Percentiles rank a stretch among this genome's conserved stretches.
Evolutionary conservation across 2,888 invertebrate genomes (phyloP).

Genomic region (Falcaria lacertinaria): DNA sequence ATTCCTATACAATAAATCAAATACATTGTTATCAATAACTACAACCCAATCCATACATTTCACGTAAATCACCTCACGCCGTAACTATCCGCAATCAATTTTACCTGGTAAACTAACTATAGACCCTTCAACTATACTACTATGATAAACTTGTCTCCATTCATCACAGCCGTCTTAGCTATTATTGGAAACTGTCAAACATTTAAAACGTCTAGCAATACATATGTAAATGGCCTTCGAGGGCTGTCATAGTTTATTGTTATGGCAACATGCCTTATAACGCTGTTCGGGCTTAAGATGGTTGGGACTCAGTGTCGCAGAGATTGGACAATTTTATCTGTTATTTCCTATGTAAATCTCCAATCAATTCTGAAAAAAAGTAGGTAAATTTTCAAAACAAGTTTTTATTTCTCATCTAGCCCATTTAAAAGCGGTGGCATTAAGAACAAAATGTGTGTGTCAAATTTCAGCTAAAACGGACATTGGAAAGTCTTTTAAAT

Average conservation of each 20-base stretch:
- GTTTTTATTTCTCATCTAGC: no score
- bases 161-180: conserved; percentile 35
- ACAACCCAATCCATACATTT: conserved; percentile 7
- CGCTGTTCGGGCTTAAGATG: conserved; percentile 53
- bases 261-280: conserved; percentile 65
- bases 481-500: no score
- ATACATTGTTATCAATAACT: no score
- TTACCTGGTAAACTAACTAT: conserved; percentile 21
- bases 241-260: conserved; percentile 64
- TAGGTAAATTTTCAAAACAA: no score
- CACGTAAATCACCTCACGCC: conserved; percentile 4
- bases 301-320: conserved; percentile 32
- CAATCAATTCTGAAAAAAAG: no score
- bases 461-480: no score
- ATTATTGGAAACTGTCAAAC: conserved; percentile 72
- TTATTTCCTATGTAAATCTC: no score
- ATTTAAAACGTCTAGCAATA: conserved; percentile 59
- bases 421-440: no score
- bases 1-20: no score
- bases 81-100: conserved; percentile 12
- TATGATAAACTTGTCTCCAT: conserved; percentile 20
- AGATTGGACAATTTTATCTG: conserved; percentile 2
- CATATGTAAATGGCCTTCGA: conserved; percentile 61
- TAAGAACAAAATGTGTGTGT: no score
- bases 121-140: conserved; percentile 17